Evolutionary conservation across 2,113 vertebrate genomes (phyloP).

Genomic region (Anolis carolinensis): DNA sequence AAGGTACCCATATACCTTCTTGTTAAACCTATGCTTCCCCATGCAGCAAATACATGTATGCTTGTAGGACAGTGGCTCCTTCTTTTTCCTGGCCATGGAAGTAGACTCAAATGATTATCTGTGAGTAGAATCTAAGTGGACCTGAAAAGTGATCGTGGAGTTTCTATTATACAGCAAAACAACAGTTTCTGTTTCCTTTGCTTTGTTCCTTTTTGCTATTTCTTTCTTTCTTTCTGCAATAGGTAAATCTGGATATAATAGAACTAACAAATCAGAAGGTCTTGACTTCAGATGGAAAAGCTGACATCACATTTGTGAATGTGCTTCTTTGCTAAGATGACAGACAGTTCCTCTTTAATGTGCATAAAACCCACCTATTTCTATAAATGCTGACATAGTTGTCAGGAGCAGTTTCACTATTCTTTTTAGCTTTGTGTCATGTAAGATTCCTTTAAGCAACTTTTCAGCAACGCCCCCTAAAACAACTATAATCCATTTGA

Average conservation of each 20-base stretch:
- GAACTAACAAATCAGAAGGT: constrained; percentile 45
- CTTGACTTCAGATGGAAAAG: constrained; percentile 68
- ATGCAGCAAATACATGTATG: too few species aligned
- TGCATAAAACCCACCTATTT: constrained; percentile 72
- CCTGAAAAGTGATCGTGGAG: background rate
- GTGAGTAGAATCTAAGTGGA: background rate
- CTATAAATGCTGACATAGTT: constrained; percentile 74
- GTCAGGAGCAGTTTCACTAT: constrained; percentile 75
- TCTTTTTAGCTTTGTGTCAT: constrained; percentile 84
- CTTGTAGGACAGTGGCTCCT: too few species aligned
- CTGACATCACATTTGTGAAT: constrained; percentile 68
- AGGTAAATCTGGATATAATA: constrained; percentile 7
- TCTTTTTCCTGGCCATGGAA: too few species aligned
- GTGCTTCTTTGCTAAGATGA: constrained; percentile 61
- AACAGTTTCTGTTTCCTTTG: background rate
- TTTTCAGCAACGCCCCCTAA: background rate
- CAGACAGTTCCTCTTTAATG: constrained; percentile 63
- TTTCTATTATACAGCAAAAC: background rate
- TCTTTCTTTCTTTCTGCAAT: too few species aligned
- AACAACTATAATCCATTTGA: constrained; percentile 90
- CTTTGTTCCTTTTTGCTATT: too few species aligned
- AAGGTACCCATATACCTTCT: too few species aligned
- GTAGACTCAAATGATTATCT: too few species aligned
- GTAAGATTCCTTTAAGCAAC: constrained; percentile 83
- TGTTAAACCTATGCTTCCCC: too few species aligned